Base-by-base conservation (phyloP, 1,140 invertebrate genomes). In the Wasmannia auropunctata region DNA sequence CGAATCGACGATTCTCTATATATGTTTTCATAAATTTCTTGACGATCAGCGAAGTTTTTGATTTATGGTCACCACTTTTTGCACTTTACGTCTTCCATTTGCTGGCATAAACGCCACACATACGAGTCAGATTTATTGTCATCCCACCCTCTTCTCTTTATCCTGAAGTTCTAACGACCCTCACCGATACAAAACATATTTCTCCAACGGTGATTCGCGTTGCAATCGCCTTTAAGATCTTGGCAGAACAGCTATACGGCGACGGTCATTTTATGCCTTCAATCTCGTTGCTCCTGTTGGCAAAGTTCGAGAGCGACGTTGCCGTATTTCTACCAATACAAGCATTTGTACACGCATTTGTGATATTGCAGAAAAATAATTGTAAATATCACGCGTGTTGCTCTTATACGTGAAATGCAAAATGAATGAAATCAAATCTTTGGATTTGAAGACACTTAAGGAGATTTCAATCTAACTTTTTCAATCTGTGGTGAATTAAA, bases 221-320 rank as follows among this genome's bases (percentile, higher is more conserved):
- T 51, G 16, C 67, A 83, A 83, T 83, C 67, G n/a, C 37, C 40
- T 74, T 58, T 58, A 74, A 81, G 22, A 83, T 58, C 67, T 40
- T 63, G 79, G 40, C 67, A 74, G 43, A 83, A 83, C 25, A 43
- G 25, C 14, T 54, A n/a, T n/a, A 69, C 19, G 14, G 31, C 37
- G 4, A 34, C 40, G 51, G n/a, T 74, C 67, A 83, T 74, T 83
- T 83, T 74, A 83, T 74, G n/a, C 37, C n/a, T 83, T 58, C 37
- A 74, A 83, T 83, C 22, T 83, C 28, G 25, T 74, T 72, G 67
- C n/a, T 70, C 28, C 25, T 83, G 37, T 83, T 58, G 56, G 28
- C 25, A 74, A 83, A 83, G 67, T 56, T 16, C 51, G n/a, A 28
- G 19, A 37, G 14, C 7, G 10, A 65, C 14, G n/a, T 63, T 31